Conservation (phyloP, 2,113 vertebrate genomes). For the Python bivittatus region DNA sequence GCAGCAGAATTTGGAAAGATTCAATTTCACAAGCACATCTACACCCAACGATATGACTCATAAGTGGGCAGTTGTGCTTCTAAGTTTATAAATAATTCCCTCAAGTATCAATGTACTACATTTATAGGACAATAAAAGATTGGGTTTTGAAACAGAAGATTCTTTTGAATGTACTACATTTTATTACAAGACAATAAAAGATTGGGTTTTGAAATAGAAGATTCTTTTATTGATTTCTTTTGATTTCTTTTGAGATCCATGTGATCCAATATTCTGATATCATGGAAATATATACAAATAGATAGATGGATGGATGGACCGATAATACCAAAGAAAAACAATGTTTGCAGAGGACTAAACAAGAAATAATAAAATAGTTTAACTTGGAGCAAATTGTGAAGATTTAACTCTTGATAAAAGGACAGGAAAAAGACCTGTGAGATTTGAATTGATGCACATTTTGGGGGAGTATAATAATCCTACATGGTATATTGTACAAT, state of each 20-base stretch:
- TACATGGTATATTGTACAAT: slow-evolving; percentile 1
- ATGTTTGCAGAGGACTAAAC: neutral
- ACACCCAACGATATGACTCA: too few species aligned
- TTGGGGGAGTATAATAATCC: neutral
- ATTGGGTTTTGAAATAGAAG: neutral
- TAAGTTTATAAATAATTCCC: neutral
- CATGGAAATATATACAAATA: neutral
- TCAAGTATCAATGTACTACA: neutral
- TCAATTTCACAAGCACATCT: too few species aligned
- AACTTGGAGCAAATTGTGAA: neutral
- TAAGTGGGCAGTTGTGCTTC: too few species aligned
- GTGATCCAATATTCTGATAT: neutral
- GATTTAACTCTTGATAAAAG: neutral
- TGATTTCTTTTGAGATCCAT: neutral
- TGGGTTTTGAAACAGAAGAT: neutral
- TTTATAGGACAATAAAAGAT: neutral
- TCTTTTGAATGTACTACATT: neutral
- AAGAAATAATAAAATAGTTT: slow-evolving; percentile 4
- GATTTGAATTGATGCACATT: neutral
- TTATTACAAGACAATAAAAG: neutral
- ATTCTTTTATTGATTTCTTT: too few species aligned
- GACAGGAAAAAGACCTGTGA: neutral
- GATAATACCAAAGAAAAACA: neutral
- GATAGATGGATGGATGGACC: neutral
- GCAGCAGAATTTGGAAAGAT: too few species aligned